Percentiles rank a stretch among this genome's conserved stretches.
These are phyloP conservation scores for Melanophora roralis DNA, from an alignment of 2,888 invertebrate genomes.

Conservation along the genomic window DNA sequence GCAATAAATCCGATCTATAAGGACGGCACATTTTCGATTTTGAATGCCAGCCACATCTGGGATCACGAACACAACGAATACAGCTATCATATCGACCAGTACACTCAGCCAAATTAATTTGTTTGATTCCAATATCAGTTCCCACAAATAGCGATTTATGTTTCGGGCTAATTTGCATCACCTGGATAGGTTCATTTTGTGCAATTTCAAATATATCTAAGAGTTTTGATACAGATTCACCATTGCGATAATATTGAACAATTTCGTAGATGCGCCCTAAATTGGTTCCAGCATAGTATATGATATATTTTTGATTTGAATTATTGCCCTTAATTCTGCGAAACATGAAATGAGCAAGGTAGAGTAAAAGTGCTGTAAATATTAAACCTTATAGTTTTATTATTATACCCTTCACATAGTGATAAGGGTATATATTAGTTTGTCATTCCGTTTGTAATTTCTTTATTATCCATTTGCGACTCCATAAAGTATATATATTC, in stretches of 20 bases:
- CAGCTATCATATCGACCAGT: conserved; percentile 94
- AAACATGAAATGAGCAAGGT: conserved; percentile 27
- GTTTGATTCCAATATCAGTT: conserved; percentile 91
- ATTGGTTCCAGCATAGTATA: conserved; percentile 94
- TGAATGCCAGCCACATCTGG: conserved; percentile 98
- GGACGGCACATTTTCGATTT: conserved; percentile 93
- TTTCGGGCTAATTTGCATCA: conserved; percentile 91
- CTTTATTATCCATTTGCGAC: no score
- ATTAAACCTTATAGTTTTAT: conserved; percentile 33
- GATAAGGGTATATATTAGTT: no score
- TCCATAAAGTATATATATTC: no score
- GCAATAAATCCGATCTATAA: conserved; percentile 87
- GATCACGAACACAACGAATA: conserved; percentile 94
- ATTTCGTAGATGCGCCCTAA: conserved; percentile 95
- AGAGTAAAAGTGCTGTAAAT: neutral
- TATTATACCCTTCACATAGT: no score
- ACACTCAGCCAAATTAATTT: conserved; percentile 94
- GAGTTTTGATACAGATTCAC: conserved; percentile 89
- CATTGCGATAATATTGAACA: conserved; percentile 91
- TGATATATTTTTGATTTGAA: conserved; percentile 86
- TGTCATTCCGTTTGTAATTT: no score
- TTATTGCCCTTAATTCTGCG: conserved; percentile 76
- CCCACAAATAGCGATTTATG: conserved; percentile 94
- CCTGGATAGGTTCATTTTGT: conserved; percentile 88
- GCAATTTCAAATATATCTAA: conserved; percentile 95